phyloP scores from a whole-genome alignment of 2,888 invertebrate species.

The Palloptera scutellata region DNA sequence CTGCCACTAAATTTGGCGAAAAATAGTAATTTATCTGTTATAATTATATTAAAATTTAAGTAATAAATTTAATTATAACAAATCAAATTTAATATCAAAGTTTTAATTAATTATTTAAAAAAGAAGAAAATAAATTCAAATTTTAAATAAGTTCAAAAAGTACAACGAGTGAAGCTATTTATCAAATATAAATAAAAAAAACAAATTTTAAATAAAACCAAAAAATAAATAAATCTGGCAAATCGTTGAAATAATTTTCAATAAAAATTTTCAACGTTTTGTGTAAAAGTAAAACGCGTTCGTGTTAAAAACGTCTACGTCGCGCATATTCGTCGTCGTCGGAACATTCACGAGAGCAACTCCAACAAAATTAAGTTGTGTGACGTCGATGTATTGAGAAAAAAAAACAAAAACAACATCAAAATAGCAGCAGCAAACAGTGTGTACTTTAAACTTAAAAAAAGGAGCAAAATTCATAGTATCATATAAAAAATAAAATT shows the following conservation, averaged over 20 bases:
- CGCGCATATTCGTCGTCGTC: conserved; percentile 18
- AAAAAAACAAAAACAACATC: neutral
- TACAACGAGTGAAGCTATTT: conserved; percentile 56
- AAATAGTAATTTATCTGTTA: conserved; percentile 50
- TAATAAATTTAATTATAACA: conserved; percentile 49
- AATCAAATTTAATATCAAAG: conserved; percentile 41
- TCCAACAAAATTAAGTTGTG: neutral
- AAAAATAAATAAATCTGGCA: conserved; percentile 11
- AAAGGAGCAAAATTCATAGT: neutral
- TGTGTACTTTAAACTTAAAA: neutral
- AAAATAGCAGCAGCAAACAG: neutral
- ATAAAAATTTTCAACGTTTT: conserved; percentile 37
- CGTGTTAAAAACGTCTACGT: conserved; percentile 30
- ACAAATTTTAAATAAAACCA: conserved; percentile 23
- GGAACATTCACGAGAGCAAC: conserved; percentile 8
- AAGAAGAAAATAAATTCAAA: conserved; percentile 44
- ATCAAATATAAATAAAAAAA: conserved; percentile 30
- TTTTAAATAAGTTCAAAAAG: conserved; percentile 39
- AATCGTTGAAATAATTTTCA: conserved; percentile 38
- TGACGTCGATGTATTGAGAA: conserved; percentile 7
- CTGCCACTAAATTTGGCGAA: conserved; percentile 5
- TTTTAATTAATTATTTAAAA: conserved; percentile 40
- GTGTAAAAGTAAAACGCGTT: conserved; percentile 11
- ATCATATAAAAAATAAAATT: neutral
- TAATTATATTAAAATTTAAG: conserved; percentile 45